phyloP scores from a whole-genome alignment of 2,797 vertebrate species.

The Leucoraja ocellata region DNA sequence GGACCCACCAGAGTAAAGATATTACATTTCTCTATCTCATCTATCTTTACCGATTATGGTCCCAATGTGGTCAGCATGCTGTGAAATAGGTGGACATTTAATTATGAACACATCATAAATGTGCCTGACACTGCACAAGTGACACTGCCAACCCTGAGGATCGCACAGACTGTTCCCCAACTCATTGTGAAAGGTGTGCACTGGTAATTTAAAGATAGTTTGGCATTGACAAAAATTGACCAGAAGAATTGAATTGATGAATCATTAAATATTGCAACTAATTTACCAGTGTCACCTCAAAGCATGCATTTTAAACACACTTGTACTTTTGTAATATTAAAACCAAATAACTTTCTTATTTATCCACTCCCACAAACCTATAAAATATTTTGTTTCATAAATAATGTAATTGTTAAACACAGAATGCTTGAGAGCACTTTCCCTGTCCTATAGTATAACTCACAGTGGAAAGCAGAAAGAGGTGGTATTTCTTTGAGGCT shows the following conservation, averaged over 20 bases:
- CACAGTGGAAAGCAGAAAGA: not conserved
- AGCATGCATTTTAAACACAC: not conserved
- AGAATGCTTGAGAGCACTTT: not conserved
- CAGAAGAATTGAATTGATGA: constrained; percentile 16
- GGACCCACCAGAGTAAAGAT: constrained; percentile 79
- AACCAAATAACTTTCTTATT: not conserved
- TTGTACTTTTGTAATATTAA: constrained; percentile 27
- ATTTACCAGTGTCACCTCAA: constrained; percentile 7
- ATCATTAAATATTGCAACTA: constrained; percentile 16
- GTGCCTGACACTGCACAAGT: constrained; percentile 71
- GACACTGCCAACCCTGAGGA: constrained; percentile 55
- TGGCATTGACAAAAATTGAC: not conserved
- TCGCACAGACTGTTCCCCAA: constrained; percentile 43
- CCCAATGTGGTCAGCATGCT: constrained; percentile 64
- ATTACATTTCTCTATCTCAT: constrained; percentile 80
- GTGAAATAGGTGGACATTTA: constrained; percentile 69
- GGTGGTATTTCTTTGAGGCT: constrained; percentile 6
- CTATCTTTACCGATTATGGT: constrained; percentile 76
- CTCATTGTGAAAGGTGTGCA: not conserved
- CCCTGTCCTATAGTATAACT: not conserved
- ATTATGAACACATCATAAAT: constrained; percentile 83
- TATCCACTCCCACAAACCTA: not conserved
- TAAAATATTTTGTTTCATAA: constrained; percentile 17
- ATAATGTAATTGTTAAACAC: not conserved
- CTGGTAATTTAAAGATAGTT: not conserved